phyloP scores from a whole-genome alignment of 2,797 vertebrate species.

The Lacerta agilis region DNA sequence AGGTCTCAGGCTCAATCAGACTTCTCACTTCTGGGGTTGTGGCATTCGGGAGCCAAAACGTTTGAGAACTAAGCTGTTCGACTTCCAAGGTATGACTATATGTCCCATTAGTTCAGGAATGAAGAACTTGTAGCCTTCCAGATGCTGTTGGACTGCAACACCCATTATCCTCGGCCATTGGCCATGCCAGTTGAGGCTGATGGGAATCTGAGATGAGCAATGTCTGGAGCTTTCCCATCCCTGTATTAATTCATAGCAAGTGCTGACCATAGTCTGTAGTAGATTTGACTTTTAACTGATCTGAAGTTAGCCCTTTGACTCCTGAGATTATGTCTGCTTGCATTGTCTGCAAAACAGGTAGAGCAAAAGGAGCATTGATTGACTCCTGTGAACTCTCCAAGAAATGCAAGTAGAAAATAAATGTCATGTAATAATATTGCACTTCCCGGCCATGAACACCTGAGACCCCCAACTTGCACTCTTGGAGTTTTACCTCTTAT shows the following conservation, averaged over 20 bases:
- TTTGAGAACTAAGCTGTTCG: too few relatives aligned
- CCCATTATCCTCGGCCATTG: too few relatives aligned
- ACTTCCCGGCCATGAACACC: background rate
- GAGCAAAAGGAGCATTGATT: background rate
- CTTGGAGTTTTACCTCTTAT: background rate
- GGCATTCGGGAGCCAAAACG: too few relatives aligned
- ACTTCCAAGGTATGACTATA: background rate
- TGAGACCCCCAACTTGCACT: background rate
- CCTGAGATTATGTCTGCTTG: background rate
- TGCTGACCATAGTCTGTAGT: background rate
- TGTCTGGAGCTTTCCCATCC: too few relatives aligned
- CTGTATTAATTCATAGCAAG: background rate
- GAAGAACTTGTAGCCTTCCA: too few relatives aligned
- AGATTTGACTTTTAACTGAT: background rate
- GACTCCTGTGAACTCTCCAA: background rate
- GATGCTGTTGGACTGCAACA: too few relatives aligned
- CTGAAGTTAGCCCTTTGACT: background rate
- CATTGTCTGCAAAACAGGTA: background rate
- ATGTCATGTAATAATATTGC: background rate
- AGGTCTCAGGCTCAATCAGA: background rate
- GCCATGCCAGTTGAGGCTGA: too few relatives aligned
- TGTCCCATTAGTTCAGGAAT: slow-evolving; percentile 2
- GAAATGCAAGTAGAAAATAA: background rate
- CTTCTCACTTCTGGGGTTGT: background rate
- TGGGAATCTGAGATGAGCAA: too few relatives aligned